Evolutionary conservation across 2,113 vertebrate species (phyloP).

Genomic region (Nesogale talazaci): DNA sequence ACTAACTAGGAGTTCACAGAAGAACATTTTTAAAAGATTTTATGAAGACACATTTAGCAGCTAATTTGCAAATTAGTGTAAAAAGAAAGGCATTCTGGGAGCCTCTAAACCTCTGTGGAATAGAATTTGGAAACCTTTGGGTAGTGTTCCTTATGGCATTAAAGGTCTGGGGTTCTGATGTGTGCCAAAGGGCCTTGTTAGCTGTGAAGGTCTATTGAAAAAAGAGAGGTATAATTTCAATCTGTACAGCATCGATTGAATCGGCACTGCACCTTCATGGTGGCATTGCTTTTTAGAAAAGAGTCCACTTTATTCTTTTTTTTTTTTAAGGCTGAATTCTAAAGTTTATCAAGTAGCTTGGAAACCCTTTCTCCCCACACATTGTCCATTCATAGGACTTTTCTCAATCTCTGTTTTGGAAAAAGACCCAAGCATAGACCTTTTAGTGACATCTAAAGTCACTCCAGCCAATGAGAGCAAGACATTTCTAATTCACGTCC

Average conservation of each 20-base stretch:
- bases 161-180: not conserved
- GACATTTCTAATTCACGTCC: not conserved
- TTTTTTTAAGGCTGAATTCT: conserved; percentile 42
- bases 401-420: not conserved
- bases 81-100: conserved; percentile 33
- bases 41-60: not conserved
- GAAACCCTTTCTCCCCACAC: not conserved
- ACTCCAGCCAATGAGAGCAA: not conserved
- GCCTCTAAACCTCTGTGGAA: not conserved
- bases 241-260: not conserved
- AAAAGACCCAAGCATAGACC: not conserved
- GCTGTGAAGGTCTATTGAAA: not conserved
- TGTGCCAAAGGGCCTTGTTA: not conserved
- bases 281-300: not conserved
- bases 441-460: not conserved
- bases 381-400: not conserved
- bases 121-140: conserved; percentile 31
- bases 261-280: not conserved
- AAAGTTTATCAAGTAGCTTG: conserved; percentile 28
- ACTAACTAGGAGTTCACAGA: not conserved
- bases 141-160: not conserved
- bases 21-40: not conserved
- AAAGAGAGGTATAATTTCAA: not conserved
- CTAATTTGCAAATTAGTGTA: conserved; percentile 11
- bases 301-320: not conserved